phyloP scores from a whole-genome alignment of 2,113 vertebrate genomes.

The Xiphias gladius region DNA sequence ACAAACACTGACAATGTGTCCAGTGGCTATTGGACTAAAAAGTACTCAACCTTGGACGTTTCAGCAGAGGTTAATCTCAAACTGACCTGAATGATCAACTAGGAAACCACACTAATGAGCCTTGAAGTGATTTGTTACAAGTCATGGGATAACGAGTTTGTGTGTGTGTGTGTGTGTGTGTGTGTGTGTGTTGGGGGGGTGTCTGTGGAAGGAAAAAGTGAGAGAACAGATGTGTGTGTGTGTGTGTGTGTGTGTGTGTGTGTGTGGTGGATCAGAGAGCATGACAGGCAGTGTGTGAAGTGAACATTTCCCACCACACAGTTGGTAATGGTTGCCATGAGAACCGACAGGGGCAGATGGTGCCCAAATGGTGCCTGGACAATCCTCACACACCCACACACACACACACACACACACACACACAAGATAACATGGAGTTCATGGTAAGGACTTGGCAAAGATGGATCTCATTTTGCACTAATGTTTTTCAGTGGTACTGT shows the following conservation, averaged over 20 bases:
- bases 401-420: conserved; percentile 1
- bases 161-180: conserved; percentile 3
- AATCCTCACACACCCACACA: neutral
- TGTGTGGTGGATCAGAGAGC: too few relatives aligned
- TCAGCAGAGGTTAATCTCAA: conserved; percentile 39
- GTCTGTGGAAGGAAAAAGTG: neutral
- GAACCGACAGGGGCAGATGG: conserved; percentile 76
- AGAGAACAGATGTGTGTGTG: neutral
- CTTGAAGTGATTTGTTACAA: conserved; percentile 39
- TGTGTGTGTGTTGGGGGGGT: too few relatives aligned
- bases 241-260: neutral
- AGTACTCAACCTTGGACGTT: conserved; percentile 42
- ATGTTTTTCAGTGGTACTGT: neutral
- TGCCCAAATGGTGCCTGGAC: conserved; percentile 50
- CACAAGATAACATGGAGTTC: neutral
- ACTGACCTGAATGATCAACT: conserved; percentile 33
- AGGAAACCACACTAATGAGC: conserved; percentile 49
- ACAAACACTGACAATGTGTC: conserved; percentile 11
- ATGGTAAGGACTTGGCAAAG: neutral
- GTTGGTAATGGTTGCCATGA: conserved; percentile 69
- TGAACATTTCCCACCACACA: conserved; percentile 63
- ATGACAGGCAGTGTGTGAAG: conserved; percentile 43
- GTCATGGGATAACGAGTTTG: conserved; percentile 12
- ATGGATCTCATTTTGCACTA: neutral
- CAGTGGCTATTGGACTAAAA: neutral